phyloP scores from a whole-genome alignment of 2,113 vertebrate genomes.

The Pardalotus punctatus region DNA sequence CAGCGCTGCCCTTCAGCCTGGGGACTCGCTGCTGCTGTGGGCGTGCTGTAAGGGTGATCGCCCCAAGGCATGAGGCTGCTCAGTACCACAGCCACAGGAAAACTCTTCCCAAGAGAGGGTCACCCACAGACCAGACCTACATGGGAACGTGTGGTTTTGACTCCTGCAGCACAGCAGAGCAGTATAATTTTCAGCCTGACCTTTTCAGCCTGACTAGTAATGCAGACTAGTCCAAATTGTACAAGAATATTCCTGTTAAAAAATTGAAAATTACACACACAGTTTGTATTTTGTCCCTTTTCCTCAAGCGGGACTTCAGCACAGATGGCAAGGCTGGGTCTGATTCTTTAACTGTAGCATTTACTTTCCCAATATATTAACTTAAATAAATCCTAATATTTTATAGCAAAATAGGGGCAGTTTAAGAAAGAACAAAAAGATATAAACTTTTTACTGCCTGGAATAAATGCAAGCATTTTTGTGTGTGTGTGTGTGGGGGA shows the following conservation, averaged over 20 bases:
- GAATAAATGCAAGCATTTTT: neutral
- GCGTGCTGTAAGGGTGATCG: neutral
- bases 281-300: neutral
- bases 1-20: neutral
- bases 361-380: neutral
- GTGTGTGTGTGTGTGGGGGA: too few relatives aligned
- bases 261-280: neutral
- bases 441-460: neutral
- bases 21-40: constrained; percentile 1
- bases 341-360: neutral
- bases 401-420: neutral
- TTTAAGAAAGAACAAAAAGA: neutral
- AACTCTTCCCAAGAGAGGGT: neutral
- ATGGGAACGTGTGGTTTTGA: neutral
- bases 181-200: neutral
- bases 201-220: neutral
- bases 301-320: neutral
- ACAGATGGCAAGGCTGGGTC: neutral
- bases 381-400: neutral
- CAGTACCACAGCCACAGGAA: neutral
- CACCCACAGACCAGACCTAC: neutral
- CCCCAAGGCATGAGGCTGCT: neutral
- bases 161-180: neutral
- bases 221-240: neutral
- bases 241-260: neutral